Evolutionary conservation across 2,888 invertebrate species (phyloP).

Genomic region (Drosophila mettleri): DNA sequence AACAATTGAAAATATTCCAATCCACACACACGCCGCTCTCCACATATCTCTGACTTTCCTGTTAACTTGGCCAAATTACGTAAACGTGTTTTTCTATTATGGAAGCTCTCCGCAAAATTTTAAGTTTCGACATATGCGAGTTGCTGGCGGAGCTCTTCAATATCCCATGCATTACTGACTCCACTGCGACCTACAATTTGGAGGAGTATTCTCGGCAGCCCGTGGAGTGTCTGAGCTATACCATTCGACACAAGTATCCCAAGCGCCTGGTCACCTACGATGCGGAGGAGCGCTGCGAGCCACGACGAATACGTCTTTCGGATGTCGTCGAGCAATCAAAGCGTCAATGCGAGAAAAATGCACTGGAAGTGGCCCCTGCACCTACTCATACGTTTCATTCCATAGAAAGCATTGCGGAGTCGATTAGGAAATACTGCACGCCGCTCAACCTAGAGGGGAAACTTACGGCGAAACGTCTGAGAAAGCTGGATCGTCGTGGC

Average conservation of each 20-base stretch:
- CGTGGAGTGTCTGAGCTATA: slow-evolving; percentile 35
- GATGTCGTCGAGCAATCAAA: slow-evolving; percentile 46
- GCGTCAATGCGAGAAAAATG: no score
- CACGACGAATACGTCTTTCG: slow-evolving; percentile 44
- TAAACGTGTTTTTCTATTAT: slow-evolving; percentile 16
- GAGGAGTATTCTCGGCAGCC: background rate
- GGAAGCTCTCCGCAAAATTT: slow-evolving; percentile 33
- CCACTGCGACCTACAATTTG: no score
- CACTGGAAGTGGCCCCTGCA: no score
- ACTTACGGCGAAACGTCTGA: background rate
- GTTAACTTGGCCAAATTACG: slow-evolving; percentile 20
- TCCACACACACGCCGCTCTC: slow-evolving; percentile 3
- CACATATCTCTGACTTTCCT: background rate
- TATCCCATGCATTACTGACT: no score
- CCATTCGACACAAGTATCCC: slow-evolving; percentile 54
- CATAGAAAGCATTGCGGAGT: background rate
- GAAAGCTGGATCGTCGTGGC: slow-evolving; percentile 33
- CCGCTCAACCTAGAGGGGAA: background rate
- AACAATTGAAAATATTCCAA: slow-evolving; percentile 28
- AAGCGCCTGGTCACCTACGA: slow-evolving; percentile 60
- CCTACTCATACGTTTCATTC: no score
- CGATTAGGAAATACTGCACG: background rate
- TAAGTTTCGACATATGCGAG: slow-evolving; percentile 30
- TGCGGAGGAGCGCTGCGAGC: slow-evolving; percentile 48
- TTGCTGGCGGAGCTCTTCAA: background rate